A percentile compares a stretch with the other conserved stretches of the same genome.
These are phyloP conservation scores for Lingula anatina DNA, from an alignment of 2,888 invertebrate species.

Conservation along the genomic window DNA sequence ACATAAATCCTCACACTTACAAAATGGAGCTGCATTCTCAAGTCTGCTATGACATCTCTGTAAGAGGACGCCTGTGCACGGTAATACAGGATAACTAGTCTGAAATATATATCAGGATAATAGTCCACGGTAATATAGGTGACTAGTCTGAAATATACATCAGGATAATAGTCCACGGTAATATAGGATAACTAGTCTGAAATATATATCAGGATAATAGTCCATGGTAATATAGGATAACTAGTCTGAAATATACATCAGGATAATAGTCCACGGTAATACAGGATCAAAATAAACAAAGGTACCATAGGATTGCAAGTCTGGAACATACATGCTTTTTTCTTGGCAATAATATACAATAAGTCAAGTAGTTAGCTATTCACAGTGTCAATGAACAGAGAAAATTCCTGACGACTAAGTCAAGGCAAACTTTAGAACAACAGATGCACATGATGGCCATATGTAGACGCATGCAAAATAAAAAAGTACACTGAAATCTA, in stretches of 20 bases:
- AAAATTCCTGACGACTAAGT: no score
- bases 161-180: not conserved
- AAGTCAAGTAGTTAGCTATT: no score
- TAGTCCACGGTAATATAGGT: no score
- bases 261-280: not conserved
- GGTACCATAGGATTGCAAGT: not conserved
- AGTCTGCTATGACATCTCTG: not conserved
- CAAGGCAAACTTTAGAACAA: no score
- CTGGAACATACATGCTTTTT: not conserved
- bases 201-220: not conserved
- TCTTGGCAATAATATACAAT: no score
- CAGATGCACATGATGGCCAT: no score
- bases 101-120: not conserved
- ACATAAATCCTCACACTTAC: not conserved
- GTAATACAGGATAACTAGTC: not conserved
- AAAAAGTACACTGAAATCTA: no score
- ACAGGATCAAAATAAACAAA: not conserved
- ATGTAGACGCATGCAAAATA: no score
- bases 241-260: no score
- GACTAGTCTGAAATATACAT: no score
- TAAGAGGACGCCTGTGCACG: not conserved
- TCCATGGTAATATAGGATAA: no score
- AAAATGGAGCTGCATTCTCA: constrained; percentile 1
- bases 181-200: not conserved
- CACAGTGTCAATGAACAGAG: no score